phyloP scores from a whole-genome alignment of 2,888 invertebrate species.

The Amphipoea oculea region DNA sequence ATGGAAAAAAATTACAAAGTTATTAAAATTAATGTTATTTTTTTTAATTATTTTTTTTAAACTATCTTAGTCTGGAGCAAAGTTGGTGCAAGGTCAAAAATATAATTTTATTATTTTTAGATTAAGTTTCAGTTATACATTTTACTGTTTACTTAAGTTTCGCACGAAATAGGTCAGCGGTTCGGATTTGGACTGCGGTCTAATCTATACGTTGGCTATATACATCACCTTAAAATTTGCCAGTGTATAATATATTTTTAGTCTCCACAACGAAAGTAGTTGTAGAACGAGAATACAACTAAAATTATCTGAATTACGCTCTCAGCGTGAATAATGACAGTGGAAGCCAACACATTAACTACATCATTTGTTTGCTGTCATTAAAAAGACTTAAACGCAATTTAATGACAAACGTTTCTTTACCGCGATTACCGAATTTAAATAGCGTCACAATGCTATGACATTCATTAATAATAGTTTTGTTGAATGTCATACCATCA shows the following conservation, averaged over 20 bases:
- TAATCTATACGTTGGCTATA: too few species aligned
- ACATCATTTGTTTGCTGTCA: conserved; percentile 26
- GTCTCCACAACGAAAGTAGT: neutral
- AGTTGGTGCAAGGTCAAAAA: too few species aligned
- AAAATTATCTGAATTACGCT: neutral
- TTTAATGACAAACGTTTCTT: conserved; percentile 38
- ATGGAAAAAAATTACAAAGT: too few species aligned
- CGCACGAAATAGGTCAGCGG: too few species aligned
- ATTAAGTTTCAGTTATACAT: too few species aligned
- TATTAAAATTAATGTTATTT: too few species aligned
- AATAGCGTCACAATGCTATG: conserved; percentile 13
- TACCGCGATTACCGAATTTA: conserved; percentile 24
- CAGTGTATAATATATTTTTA: neutral
- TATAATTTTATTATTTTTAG: too few species aligned
- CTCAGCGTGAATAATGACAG: conserved; percentile 9
- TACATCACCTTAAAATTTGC: neutral
- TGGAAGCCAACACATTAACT: conserved; percentile 21
- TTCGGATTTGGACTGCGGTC: too few species aligned
- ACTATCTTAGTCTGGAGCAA: too few species aligned
- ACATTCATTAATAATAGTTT: neutral
- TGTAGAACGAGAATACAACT: neutral
- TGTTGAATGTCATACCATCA: neutral
- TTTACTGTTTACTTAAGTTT: too few species aligned
- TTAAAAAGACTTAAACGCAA: conserved; percentile 48
- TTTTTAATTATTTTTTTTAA: too few species aligned